A percentile compares a stretch with the other conserved stretches of the same genome.
Conservation (phyloP, 1,140 invertebrate species). For the Pachyrhynchus sulphureomaculatus region DNA sequence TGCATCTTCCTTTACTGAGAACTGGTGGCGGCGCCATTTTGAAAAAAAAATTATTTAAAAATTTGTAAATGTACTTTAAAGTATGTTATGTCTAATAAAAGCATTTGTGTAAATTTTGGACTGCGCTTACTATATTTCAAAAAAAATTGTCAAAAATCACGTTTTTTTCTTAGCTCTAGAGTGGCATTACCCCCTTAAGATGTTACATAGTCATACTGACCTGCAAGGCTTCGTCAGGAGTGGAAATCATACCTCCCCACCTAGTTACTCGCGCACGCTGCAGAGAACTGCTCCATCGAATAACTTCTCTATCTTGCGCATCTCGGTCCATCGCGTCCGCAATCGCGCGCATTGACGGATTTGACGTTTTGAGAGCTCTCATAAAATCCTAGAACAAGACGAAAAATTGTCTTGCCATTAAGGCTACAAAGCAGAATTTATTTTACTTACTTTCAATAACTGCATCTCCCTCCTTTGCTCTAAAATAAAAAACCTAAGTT, state of each 20-base stretch:
- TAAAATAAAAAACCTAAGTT: constrained; percentile 82
- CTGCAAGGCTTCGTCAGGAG: constrained; percentile 90
- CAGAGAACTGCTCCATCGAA: constrained; percentile 86
- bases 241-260: constrained; percentile 98
- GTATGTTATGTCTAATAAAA: too few species aligned
- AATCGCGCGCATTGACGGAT: constrained; percentile 85
- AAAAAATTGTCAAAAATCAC: too few species aligned
- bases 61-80: too few species aligned
- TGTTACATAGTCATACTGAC: constrained; percentile 59
- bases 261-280: constrained; percentile 84
- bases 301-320: constrained; percentile 62
- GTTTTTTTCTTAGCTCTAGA: too few species aligned
- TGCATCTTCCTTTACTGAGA: too few species aligned
- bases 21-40: too few species aligned
- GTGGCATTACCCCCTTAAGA: too few species aligned
- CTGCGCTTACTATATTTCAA: too few species aligned
- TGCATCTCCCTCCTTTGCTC: constrained; percentile 88
- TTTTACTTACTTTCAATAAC: constrained; percentile 68
- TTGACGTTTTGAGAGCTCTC: constrained; percentile 84
- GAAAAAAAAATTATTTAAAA: too few species aligned
- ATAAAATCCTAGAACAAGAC: constrained; percentile 79
- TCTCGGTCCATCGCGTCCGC: constrained; percentile 91
- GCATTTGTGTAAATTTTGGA: too few species aligned
- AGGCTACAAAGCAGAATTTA: neutral
- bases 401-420: too few species aligned